These are phyloP conservation scores for Crax fasciolata DNA, from an alignment of 2,797 vertebrate genomes.

Conservation along the genomic window DNA sequence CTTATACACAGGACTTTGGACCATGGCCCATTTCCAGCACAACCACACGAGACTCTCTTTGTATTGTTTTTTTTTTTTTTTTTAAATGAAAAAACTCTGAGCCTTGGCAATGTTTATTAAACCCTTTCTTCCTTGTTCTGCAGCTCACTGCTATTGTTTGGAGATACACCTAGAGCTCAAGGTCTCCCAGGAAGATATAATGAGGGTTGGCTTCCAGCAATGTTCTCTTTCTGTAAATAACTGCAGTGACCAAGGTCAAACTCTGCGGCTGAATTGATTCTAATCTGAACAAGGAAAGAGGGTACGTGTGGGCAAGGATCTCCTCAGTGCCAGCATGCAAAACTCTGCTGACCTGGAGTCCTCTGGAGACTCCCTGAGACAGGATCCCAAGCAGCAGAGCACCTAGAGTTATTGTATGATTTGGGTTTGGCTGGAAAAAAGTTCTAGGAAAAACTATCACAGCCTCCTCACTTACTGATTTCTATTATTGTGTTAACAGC, in stretches of 20 bases:
- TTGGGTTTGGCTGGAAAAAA: background rate
- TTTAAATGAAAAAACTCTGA: background rate
- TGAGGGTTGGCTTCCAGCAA: background rate
- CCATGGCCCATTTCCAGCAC: constrained; percentile 22
- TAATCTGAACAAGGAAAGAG: background rate
- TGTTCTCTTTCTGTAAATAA: constrained; percentile 48
- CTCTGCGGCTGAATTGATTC: constrained; percentile 3
- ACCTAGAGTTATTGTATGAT: background rate
- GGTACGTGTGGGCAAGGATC: background rate
- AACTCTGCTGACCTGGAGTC: background rate
- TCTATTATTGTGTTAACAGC: background rate
- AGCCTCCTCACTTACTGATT: background rate
- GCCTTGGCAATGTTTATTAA: constrained; percentile 25
- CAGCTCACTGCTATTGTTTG: background rate
- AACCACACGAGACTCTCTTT: background rate
- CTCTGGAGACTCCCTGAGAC: background rate
- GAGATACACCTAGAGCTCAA: constrained; percentile 8
- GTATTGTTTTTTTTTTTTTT: background rate
- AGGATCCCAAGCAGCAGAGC: background rate
- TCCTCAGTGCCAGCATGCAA: background rate
- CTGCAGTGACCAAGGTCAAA: background rate
- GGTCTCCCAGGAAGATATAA: constrained; percentile 23
- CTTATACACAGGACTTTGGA: constrained; percentile 27
- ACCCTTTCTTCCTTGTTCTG: constrained; percentile 42
- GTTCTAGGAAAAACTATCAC: background rate